These are phyloP conservation scores for Micrastur ruficollis DNA, from an alignment of 2,797 vertebrate species.

Conservation along the genomic window DNA sequence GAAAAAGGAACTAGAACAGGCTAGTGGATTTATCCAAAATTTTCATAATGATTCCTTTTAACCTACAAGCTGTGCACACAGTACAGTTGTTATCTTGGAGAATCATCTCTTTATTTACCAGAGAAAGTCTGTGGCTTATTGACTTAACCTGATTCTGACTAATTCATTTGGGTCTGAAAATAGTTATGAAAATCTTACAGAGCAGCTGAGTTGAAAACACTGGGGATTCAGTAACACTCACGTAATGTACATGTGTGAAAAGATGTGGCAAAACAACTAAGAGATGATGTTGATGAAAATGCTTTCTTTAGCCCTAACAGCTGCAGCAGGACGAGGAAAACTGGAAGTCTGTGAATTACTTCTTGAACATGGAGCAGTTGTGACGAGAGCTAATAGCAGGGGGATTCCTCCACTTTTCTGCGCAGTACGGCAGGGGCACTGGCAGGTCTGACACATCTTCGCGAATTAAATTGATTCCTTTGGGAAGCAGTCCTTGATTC, in stretches of 20 bases:
- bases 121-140: neutral
- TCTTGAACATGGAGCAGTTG: constrained; percentile 80
- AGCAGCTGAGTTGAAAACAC: neutral
- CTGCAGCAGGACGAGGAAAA: constrained; percentile 92
- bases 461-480: fast-evolving
- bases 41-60: neutral
- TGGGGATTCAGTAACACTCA: neutral
- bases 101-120: neutral
- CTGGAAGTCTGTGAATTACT: constrained; percentile 88
- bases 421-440: constrained; percentile 93
- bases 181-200: fast-evolving
- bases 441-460: constrained; percentile 83
- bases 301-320: constrained; percentile 85
- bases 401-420: constrained; percentile 89
- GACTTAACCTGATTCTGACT: neutral
- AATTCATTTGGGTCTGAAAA: neutral
- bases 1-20: neutral
- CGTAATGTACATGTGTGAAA: fast-evolving
- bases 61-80: neutral
- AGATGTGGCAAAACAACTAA: neutral
- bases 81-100: neutral
- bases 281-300: neutral
- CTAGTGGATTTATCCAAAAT: neutral
- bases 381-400: constrained; percentile 86
- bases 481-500: fast-evolving